These are phyloP conservation scores for Schrankia costaestrigalis DNA, from an alignment of 2,888 invertebrate species.

Conservation along the genomic window DNA sequence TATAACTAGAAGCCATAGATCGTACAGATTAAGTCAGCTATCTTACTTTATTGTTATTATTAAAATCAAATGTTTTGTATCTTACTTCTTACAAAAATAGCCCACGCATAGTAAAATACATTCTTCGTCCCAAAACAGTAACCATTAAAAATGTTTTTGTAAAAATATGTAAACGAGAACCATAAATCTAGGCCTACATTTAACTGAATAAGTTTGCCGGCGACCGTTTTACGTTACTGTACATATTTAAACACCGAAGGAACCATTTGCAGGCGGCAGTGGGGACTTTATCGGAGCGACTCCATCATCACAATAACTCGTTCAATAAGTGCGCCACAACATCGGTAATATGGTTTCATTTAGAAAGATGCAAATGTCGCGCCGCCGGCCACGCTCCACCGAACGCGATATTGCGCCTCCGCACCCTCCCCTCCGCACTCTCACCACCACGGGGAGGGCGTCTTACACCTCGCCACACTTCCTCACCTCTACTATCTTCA, in stretches of 20 bases:
- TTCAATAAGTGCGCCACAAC: constrained; percentile 52
- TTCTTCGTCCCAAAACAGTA: constrained; percentile 10
- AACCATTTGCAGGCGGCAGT: constrained; percentile 19
- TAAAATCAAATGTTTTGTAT: constrained; percentile 2
- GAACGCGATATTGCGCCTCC: constrained; percentile 62
- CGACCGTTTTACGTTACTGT: constrained; percentile 19
- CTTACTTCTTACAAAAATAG: constrained; percentile 2
- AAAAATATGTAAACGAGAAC: constrained; percentile 23
- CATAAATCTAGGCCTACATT: constrained; percentile 29
- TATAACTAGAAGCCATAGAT: no score
- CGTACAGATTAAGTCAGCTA: no score
- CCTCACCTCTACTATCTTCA: constrained; percentile 57
- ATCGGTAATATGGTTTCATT: constrained; percentile 52
- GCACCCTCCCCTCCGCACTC: constrained; percentile 29
- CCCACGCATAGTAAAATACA: neutral
- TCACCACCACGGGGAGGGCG: constrained; percentile 9
- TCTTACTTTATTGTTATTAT: no score
- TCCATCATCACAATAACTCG: constrained; percentile 46
- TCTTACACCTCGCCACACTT: constrained; percentile 30
- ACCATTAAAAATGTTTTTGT: constrained; percentile 14
- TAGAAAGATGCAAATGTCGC: constrained; percentile 65
- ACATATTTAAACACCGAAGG: constrained; percentile 22
- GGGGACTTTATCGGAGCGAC: constrained; percentile 21
- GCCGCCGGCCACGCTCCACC: constrained; percentile 49
- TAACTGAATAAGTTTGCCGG: constrained; percentile 29